Evolutionary conservation across 1,140 invertebrate genomes (phyloP).

Genomic region (Lordiphosa mommai): DNA sequence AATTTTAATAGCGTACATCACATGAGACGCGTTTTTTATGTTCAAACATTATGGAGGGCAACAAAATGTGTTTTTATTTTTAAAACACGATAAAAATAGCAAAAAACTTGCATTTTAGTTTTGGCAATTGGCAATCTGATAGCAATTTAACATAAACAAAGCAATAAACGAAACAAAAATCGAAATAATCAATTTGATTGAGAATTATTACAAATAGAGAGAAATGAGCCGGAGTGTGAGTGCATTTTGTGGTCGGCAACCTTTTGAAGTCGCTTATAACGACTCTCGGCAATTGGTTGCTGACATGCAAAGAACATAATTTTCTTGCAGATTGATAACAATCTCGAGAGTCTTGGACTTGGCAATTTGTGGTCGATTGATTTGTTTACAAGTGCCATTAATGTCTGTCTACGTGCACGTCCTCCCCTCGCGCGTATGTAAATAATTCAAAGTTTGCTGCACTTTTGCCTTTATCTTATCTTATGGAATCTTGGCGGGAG

Average conservation of each 20-base stretch:
- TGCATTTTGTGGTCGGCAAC: slow-evolving; percentile 42
- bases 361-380: slow-evolving; percentile 70
- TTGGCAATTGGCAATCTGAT: too few relatives aligned
- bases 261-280: slow-evolving; percentile 39
- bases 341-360: slow-evolving; percentile 56
- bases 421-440: slow-evolving; percentile 10
- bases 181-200: slow-evolving; percentile 54
- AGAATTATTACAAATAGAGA: slow-evolving; percentile 37
- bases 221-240: slow-evolving; percentile 5
- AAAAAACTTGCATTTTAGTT: not conserved
- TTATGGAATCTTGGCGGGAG: not conserved
- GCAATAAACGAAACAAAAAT: slow-evolving; percentile 31
- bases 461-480: slow-evolving; percentile 64
- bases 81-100: slow-evolving; percentile 69
- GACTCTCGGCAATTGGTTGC: slow-evolving; percentile 61
- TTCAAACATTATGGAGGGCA: slow-evolving; percentile 9
- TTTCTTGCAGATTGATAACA: slow-evolving; percentile 66
- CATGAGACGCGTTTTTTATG: too few relatives aligned
- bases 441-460: slow-evolving; percentile 32
- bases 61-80: slow-evolving; percentile 66
- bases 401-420: slow-evolving; percentile 41
- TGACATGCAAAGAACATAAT: slow-evolving; percentile 79
- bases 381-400: slow-evolving; percentile 75
- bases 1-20: too few relatives aligned
- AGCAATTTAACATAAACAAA: slow-evolving; percentile 26